Conservation (phyloP, 2,113 vertebrate species). For the Glaucidium brasilianum region DNA sequence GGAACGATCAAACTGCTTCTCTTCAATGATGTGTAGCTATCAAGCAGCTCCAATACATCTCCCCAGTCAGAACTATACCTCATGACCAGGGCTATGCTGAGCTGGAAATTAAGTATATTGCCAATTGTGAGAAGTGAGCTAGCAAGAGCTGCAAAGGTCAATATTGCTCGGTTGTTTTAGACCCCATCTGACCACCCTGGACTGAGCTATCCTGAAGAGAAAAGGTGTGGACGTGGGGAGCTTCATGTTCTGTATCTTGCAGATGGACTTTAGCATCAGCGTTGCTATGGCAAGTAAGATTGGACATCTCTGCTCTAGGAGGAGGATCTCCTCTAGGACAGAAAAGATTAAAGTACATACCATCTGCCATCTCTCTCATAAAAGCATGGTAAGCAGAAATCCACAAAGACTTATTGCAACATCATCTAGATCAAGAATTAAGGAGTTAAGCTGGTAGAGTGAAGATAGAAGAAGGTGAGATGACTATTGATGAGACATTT, state of each 20-base stretch:
- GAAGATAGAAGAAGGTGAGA: background rate
- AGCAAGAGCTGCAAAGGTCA: background rate
- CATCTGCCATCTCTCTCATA: background rate
- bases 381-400: background rate
- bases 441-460: background rate
- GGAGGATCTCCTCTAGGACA: background rate
- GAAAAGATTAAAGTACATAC: background rate
- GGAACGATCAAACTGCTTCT: background rate
- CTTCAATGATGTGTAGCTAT: background rate
- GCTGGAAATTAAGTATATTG: background rate
- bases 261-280: background rate
- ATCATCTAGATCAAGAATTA: background rate
- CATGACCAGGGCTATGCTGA: background rate
- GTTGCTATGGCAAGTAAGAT: background rate
- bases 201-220: background rate
- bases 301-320: background rate
- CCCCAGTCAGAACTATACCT: background rate
- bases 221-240: background rate
- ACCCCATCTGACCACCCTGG: background rate
- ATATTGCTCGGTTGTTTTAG: rapidly evolving
- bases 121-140: background rate
- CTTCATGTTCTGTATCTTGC: background rate
- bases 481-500: background rate
- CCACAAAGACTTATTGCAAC: background rate
- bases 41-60: background rate